phyloP scores from a whole-genome alignment of 1,140 invertebrate genomes.

The Ladona fulva region DNA sequence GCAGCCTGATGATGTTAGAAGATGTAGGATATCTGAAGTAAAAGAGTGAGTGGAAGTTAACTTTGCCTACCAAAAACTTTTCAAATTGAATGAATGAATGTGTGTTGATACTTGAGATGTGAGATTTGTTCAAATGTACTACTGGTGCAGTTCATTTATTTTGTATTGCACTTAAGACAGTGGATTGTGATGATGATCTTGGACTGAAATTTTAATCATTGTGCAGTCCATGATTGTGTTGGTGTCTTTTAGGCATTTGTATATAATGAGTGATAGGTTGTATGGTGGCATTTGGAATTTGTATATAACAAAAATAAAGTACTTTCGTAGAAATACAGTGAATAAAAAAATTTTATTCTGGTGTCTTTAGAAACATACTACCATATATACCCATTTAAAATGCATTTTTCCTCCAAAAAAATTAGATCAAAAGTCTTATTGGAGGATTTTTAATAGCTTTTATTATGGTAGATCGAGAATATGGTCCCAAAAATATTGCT shows the following conservation, averaged over 20 bases:
- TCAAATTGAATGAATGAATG: not conserved
- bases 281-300: not conserved
- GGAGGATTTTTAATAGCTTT: no score
- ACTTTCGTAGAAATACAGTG: not conserved
- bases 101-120: not conserved
- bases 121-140: not conserved
- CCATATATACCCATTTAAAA: no score
- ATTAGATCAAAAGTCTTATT: no score
- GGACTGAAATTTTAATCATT: not conserved
- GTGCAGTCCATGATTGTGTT: not conserved
- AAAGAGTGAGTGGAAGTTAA: not conserved
- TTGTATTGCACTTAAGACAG: not conserved
- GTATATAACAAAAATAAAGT: not conserved
- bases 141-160: not conserved
- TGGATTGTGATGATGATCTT: not conserved
- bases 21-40: not conserved
- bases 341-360: no score
- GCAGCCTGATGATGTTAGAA: not conserved
- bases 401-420: no score
- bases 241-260: not conserved
- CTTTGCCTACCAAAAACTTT: not conserved
- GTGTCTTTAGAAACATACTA: no score
- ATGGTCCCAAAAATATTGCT: no score
- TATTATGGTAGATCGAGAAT: no score
- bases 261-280: not conserved